phyloP scores from a whole-genome alignment of 2,888 invertebrate genomes.

The Beris chalybata region DNA sequence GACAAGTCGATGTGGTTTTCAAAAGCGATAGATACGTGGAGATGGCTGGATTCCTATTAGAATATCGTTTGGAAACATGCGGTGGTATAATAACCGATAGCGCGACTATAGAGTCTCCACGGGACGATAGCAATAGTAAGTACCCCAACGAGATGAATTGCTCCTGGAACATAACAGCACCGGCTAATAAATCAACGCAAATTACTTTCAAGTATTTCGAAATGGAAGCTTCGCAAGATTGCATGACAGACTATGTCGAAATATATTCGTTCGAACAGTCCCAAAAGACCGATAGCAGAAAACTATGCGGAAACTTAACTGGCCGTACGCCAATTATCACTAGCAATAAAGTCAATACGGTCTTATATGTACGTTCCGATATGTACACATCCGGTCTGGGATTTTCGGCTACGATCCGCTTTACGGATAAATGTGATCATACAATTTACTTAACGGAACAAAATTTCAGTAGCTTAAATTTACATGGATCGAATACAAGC shows the following conservation, averaged over 20 bases:
- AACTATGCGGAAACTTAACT: constrained; percentile 69
- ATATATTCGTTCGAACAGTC: constrained; percentile 61
- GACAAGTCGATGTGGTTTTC: constrained; percentile 59
- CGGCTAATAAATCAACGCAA: constrained; percentile 63
- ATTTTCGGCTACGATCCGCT: constrained; percentile 64
- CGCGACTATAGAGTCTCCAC: constrained; percentile 59
- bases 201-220: constrained; percentile 64
- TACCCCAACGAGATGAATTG: constrained; percentile 61
- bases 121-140: constrained; percentile 50
- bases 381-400: constrained; percentile 57
- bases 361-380: constrained; percentile 60
- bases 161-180: constrained; percentile 77
- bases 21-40: constrained; percentile 59
- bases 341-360: constrained; percentile 63
- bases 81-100: constrained; percentile 71
- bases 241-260: constrained; percentile 64
- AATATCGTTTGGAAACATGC: constrained; percentile 67
- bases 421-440: constrained; percentile 74
- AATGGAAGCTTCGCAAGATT: constrained; percentile 58
- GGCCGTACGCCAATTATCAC: constrained; percentile 60
- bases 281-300: constrained; percentile 38
- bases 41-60: constrained; percentile 43
- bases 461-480: constrained; percentile 42
- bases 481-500: constrained; percentile 2
- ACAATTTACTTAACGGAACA: constrained; percentile 59